Base-by-base conservation (phyloP, 2,888 invertebrate genomes). In the Cryptus armator region DNA sequence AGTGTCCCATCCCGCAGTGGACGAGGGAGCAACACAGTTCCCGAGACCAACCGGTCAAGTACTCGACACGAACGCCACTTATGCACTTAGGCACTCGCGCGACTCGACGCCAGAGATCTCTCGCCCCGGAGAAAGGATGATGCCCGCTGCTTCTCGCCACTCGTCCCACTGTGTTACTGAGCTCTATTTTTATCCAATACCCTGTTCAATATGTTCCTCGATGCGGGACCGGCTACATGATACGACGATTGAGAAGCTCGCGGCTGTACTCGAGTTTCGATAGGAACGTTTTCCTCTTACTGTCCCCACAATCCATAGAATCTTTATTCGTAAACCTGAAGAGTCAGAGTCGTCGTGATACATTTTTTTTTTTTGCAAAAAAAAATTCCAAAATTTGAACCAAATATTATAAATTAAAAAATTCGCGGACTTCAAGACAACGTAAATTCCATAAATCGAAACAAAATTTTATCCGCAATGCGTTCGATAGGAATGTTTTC, bases 41-140 rank as follows among this genome's bases (percentile, higher is more conserved):
- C 46, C 37, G 37, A 37, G 71, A 89, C 87, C 89, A 89, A 91
- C 89, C 89, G 91, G 89, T 90, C 91, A 90, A 89, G 87, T 89
- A 90, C 91, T 91, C 89, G 86, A 87, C 83, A 84, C 87, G 83
- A 89, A 90, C 88, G 87, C 91, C 90, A 92, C 92, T 92, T 91
- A 91, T 88, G 88, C 89, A 91, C 91, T 91, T 90, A 89, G 88
- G 88, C 86, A 87, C 86, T 56, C 48, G 44, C 43, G 46, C 43
- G 46, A 16, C 71, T 51, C 29, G 53, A 51, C 70, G 32, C n/a
- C 74, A 62, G 59, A 71, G 56, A 71, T 62, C 43, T 46, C 72
- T 46, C 72, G 29, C 14, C n/a, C n/a, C 72, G 64, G 71, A 71
- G 71, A 66, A 59, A 66, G 71, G 66, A 71, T 37, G 56, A 53